Base-by-base conservation (phyloP, 2,888 invertebrate genomes). In the Achlya flavicornis region DNA sequence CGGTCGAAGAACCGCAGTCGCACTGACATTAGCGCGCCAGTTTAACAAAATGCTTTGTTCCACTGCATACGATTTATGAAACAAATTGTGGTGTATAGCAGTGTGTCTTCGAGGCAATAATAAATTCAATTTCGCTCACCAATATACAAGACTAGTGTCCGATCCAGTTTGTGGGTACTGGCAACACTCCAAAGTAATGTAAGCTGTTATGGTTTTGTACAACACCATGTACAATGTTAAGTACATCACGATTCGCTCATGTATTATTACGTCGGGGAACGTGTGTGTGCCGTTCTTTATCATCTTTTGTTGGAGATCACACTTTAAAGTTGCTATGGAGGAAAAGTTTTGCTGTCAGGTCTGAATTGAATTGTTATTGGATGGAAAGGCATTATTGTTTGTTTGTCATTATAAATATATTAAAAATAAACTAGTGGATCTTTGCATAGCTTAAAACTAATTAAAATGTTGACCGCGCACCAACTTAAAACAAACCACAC, bases 111-210 rank as follows among this genome's bases (percentile, higher is more conserved):
- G 58, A 62, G 57, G 61, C 63, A 57, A 57, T 60, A 63, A 59
- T 63, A 63, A 63, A 63, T 63, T 61, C 63, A 63, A 63, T 63
- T 61, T 57, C 33, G 33, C 57, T 41, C 43, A 19, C 58, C 58
- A 60, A 63, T 63, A 60, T 59, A 59, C 57, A 58, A 63, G 63
- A 41, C 58, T 57, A 26, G 16, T 43, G 12, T 35, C 57, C 61
- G 48, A 53, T 58, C 48, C 62, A 26, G 57, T 38, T 57, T 57
- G 57, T 57, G 38, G 46, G 19, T 16, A 48, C 65, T 75, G 75
- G 75, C 75, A 66, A 63, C 58, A 62, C 64, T 75, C 75, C 75
- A 75, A 70, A 68, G 38, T 74, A 69, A 75, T 75, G 71, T 75
- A 68, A 71, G 72, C 72, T 67, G 62, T 65, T 75, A 72, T 70